Conservation (phyloP, 2,113 vertebrate species). For the Oncorhynchus mykiss region DNA sequence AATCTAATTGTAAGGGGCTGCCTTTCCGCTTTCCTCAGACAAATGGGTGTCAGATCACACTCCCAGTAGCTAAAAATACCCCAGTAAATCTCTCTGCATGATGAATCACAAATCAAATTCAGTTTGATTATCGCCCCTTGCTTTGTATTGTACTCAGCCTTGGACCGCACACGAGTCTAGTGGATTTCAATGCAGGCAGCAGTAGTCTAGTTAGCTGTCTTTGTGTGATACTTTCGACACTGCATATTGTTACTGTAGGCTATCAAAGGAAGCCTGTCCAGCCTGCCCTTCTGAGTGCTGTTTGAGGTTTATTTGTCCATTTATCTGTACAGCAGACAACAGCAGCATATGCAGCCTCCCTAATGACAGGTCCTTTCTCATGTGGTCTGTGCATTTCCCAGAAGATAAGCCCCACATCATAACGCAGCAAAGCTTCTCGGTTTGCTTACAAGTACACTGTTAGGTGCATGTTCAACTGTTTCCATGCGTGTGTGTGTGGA, state of each 20-base stretch:
- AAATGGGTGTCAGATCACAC: conserved; percentile 61
- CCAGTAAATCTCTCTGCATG: conserved; percentile 27
- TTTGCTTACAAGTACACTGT: conserved; percentile 7
- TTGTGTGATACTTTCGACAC: not conserved
- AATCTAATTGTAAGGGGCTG: conserved; percentile 59
- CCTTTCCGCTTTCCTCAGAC: conserved; percentile 56
- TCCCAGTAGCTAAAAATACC: conserved; percentile 62
- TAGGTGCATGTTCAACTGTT: conserved; percentile 10
- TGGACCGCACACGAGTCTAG: conserved; percentile 8
- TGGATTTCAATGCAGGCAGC: not conserved
- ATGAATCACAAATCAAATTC: conserved; percentile 47
- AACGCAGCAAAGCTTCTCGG: conserved; percentile 16
- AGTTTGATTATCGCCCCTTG: conserved; percentile 39
- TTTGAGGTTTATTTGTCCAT: conserved; percentile 9
- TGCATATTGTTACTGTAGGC: not conserved
- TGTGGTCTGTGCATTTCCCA: conserved; percentile 11
- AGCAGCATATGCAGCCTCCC: not conserved
- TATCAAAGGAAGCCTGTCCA: not conserved
- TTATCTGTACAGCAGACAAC: not conserved
- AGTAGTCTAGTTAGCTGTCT: not conserved
- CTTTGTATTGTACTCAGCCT: conserved; percentile 16
- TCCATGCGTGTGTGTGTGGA: no score
- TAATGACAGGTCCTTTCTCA: not conserved
- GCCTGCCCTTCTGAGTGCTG: not conserved
- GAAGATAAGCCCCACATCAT: not conserved